Percentiles rank a stretch among this genome's conserved stretches.
Conservation (phyloP, 2,113 vertebrate species). For the Hippocampus abdominalis region DNA sequence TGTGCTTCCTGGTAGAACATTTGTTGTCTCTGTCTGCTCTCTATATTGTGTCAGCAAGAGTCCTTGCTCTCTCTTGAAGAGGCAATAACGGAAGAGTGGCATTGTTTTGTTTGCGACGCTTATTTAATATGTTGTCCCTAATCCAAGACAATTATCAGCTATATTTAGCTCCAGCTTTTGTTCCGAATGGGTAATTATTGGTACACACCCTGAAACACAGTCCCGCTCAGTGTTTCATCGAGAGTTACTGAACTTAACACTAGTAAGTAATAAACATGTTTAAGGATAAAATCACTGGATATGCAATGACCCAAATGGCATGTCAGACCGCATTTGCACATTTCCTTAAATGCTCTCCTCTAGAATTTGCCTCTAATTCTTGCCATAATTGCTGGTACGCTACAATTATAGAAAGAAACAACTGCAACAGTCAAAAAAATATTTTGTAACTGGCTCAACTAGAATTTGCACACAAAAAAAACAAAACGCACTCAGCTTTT, state of each 20-base stretch:
- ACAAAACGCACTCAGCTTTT: too few species aligned
- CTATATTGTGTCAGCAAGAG: not conserved
- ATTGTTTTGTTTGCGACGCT: constrained; percentile 32
- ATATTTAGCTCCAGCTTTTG: constrained; percentile 27
- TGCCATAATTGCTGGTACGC: too few species aligned
- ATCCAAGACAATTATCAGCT: constrained; percentile 37
- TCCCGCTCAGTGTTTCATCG: not conserved
- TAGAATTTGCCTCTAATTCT: not conserved
- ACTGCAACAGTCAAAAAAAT: too few species aligned
- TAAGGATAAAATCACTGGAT: constrained; percentile 10
- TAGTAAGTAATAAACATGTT: constrained; percentile 7
- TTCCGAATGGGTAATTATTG: constrained; percentile 25
- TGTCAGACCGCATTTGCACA: constrained; percentile 27
- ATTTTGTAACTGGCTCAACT: too few species aligned
- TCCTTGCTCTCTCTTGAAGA: constrained; percentile 29
- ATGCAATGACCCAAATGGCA: constrained; percentile 25
- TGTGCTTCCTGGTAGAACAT: constrained; percentile 28
- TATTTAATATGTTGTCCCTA: constrained; percentile 40
- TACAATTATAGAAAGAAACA: too few species aligned
- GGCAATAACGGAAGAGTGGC: constrained; percentile 35
- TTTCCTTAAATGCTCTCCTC: constrained; percentile 32
- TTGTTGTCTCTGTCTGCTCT: constrained; percentile 30
- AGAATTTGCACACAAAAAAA: too few species aligned
- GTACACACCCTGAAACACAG: constrained; percentile 23
- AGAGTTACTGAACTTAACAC: not conserved